phyloP scores from a whole-genome alignment of 2,888 invertebrate genomes.

The Drosophila rubida region DNA sequence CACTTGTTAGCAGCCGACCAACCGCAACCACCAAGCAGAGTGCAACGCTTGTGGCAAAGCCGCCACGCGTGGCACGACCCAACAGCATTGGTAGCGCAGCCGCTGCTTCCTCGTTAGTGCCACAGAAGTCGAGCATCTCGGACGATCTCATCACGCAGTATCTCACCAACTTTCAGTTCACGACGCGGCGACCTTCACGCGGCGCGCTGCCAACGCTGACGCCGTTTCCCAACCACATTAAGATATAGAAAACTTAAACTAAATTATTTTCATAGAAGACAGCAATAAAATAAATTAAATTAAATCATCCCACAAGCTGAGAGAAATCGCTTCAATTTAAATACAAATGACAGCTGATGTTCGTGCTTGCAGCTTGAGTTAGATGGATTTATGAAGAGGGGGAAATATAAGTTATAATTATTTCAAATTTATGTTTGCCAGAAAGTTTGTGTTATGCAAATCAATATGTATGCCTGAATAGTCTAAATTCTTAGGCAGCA shows the following conservation, averaged over 20 bases:
- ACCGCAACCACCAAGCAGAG: slow-evolving; percentile 10
- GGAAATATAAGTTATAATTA: no score
- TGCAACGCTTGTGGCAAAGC: slow-evolving; percentile 20
- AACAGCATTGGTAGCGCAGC: slow-evolving; percentile 22
- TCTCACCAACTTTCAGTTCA: slow-evolving; percentile 66
- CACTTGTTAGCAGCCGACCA: slow-evolving; percentile 16
- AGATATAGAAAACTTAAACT: slow-evolving; percentile 55
- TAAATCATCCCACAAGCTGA: slow-evolving; percentile 34
- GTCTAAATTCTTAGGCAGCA: no score
- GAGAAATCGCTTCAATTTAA: slow-evolving; percentile 32
- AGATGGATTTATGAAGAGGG: slow-evolving; percentile 14
- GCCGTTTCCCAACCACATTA: slow-evolving; percentile 70
- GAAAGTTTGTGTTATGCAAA: background rate
- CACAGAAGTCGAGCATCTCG: slow-evolving; percentile 27
- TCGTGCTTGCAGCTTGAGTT: slow-evolving; percentile 21
- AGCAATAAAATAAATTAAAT: slow-evolving; percentile 52
- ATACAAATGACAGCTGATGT: slow-evolving; percentile 40
- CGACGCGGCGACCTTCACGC: slow-evolving; percentile 67
- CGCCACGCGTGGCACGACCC: slow-evolving; percentile 15
- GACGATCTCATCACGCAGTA: slow-evolving; percentile 56
- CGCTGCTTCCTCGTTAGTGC: slow-evolving; percentile 13
- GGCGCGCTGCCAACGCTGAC: slow-evolving; percentile 77
- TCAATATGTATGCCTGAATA: background rate
- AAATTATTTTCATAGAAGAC: slow-evolving; percentile 50
- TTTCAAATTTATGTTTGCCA: background rate